A percentile compares a stretch with the other conserved stretches of the same genome.
Evolutionary conservation across 1,140 invertebrate genomes (phyloP).

Genomic region (Diachasmimorpha longicaudata): DNA sequence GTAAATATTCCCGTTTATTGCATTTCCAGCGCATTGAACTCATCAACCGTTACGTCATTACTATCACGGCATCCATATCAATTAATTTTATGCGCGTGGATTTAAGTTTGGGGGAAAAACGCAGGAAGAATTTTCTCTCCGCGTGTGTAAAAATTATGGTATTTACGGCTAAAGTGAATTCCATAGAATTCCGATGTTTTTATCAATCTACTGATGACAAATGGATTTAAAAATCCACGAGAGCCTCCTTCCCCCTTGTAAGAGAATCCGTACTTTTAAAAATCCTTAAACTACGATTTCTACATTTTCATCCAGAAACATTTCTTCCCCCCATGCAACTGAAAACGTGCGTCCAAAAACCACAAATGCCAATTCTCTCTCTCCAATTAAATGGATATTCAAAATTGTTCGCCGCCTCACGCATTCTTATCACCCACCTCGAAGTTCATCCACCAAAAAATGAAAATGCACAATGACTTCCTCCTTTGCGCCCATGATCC

Average conservation of each 20-base stretch:
- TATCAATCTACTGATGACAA: too few relatives aligned
- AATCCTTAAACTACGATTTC: too few relatives aligned
- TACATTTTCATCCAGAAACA: too few relatives aligned
- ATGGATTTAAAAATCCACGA: too few relatives aligned
- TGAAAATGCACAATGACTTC: neutral
- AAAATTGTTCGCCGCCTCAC: too few relatives aligned
- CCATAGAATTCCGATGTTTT: too few relatives aligned
- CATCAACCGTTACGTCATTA: neutral
- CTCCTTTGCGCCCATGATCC: conserved; percentile 3
- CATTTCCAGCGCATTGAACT: neutral
- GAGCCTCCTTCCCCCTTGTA: too few relatives aligned
- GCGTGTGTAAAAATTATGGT: neutral
- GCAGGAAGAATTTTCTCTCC: neutral
- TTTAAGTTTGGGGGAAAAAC: neutral
- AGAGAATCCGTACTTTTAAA: too few relatives aligned
- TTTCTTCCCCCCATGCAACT: too few relatives aligned
- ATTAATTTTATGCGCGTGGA: neutral
- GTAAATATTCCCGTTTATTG: neutral
- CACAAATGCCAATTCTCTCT: too few relatives aligned
- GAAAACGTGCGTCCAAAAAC: too few relatives aligned
- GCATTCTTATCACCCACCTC: neutral
- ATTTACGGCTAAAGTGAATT: conserved; percentile 9
- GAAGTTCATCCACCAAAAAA: conserved; percentile 12
- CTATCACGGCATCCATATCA: neutral
- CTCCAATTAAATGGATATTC: too few relatives aligned